A percentile compares a stretch with the other conserved stretches of the same genome.
Conservation (phyloP, 2,888 invertebrate species). For the Tyria jacobaeae region DNA sequence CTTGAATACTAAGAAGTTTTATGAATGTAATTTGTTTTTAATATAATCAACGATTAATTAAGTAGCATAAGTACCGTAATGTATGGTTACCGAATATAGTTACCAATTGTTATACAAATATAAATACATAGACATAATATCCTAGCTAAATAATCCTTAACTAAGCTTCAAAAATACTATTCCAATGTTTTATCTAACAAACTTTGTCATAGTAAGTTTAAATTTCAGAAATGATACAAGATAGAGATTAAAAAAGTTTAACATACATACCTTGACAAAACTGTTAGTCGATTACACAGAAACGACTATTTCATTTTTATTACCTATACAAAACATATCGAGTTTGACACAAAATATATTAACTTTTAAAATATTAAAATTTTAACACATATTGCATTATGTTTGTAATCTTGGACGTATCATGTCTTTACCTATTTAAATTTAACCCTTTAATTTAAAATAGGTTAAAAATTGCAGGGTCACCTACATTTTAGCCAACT, state of each 20-base stretch:
- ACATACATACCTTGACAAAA: neutral
- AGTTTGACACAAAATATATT: no score
- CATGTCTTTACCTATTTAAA: constrained; percentile 9
- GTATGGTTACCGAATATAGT: constrained; percentile 49
- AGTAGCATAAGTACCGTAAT: constrained; percentile 30
- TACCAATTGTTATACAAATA: constrained; percentile 48
- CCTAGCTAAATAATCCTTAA: constrained; percentile 35
- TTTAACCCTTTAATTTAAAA: constrained; percentile 21
- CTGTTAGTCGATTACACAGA: neutral
- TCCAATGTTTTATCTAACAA: constrained; percentile 30
- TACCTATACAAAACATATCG: neutral
- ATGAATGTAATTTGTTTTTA: constrained; percentile 44
- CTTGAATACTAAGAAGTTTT: constrained; percentile 18
- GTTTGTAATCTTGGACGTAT: neutral
- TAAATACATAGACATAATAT: constrained; percentile 25
- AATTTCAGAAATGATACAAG: constrained; percentile 27
- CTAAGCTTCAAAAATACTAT: constrained; percentile 21
- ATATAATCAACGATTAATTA: constrained; percentile 36
- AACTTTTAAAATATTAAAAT: no score
- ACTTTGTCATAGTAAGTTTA: constrained; percentile 37
- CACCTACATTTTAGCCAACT: constrained; percentile 11
- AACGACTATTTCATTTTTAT: neutral
- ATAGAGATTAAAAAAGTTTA: constrained; percentile 9
- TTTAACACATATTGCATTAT: no score
- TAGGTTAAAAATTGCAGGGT: neutral